These are phyloP conservation scores for Pinna nobilis DNA, from an alignment of 1,140 invertebrate genomes.

Conservation along the genomic window DNA sequence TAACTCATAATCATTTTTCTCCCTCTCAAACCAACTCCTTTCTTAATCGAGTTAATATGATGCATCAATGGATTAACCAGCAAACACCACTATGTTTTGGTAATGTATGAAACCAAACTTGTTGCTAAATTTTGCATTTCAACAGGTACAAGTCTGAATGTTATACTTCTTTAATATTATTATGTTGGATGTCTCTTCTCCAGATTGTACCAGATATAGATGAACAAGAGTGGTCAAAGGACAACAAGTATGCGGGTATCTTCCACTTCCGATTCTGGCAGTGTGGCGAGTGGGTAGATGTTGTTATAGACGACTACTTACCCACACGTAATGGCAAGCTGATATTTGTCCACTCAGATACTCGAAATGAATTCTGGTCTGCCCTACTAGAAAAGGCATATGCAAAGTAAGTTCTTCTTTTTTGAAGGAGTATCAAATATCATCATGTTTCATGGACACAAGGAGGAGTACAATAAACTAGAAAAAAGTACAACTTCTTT, in stretches of 20 bases:
- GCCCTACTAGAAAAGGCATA: conserved; percentile 96
- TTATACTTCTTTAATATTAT: neutral
- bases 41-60: too few relatives aligned
- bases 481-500: too few relatives aligned
- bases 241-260: conserved; percentile 70
- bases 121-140: too few relatives aligned
- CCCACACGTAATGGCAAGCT: conserved; percentile 75
- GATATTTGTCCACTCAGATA: conserved; percentile 68
- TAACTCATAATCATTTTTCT: too few relatives aligned
- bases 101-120: too few relatives aligned
- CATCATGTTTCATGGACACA: too few relatives aligned
- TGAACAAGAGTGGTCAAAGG: conserved; percentile 69
- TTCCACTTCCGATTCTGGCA: conserved; percentile 86
- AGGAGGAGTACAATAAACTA: too few relatives aligned
- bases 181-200: neutral
- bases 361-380: conserved; percentile 90
- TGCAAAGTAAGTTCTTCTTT: conserved; percentile 66
- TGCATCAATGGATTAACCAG: too few relatives aligned
- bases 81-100: too few relatives aligned
- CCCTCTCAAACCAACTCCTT: too few relatives aligned
- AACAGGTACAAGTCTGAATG: too few relatives aligned
- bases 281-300: conserved; percentile 85
- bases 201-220: conserved; percentile 71
- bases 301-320: conserved; percentile 85
- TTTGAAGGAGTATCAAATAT: too few relatives aligned